Evolutionary conservation across 2,888 invertebrate genomes (phyloP), one percentile per base, ranked within the genome.

Genomic region (Caenorhabditis sp.): DNA sequence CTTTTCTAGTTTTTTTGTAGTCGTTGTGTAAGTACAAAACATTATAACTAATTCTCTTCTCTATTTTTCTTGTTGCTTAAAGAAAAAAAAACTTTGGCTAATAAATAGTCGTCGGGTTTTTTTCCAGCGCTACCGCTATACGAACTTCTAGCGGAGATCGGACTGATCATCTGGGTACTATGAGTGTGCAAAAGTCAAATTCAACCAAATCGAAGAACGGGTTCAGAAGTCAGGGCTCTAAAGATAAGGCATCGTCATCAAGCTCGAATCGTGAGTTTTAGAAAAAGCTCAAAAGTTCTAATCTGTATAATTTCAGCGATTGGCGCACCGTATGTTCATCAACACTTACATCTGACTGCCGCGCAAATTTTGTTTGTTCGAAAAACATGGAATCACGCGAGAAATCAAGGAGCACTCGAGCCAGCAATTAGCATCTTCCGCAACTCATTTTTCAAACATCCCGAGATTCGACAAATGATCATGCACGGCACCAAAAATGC

Each of bases 401-500:
- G 80, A 57, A 77, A 76, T 58, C 80, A 80, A 51, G 80, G 80
- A 21, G 72, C 80, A 5, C 55, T 76, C 6, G 80, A 80, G 62
- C 80, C 80, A 12, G 80, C 78, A 17, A 69, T 80, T 12, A 76
- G 76, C 54, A 80, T 80, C 36, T 80, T 80, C 62, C 64, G 79
- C 12, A 78, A 80, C 50, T 78, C 80, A n/a, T 78, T 80, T 31
- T 80, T 80, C 73, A 80, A 80, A 66, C 74, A 80, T 60, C 72
- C 78, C 1, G 80, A 80, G 51, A 78, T 80, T 17, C 66, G 80
- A 12, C 69, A 71, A 21, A 69, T 80, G 54, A 75, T 80, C 23
- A 80, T 80, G 80, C 73, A 76, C 55, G 80, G 80, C 24, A 69
- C 78, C 4, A 80, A 80, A 53, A 80, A 78, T 68, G 66, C 75